Evolutionary conservation across 2,797 vertebrate species (phyloP).

Genomic region (Rhabdophis nuchalis): DNA sequence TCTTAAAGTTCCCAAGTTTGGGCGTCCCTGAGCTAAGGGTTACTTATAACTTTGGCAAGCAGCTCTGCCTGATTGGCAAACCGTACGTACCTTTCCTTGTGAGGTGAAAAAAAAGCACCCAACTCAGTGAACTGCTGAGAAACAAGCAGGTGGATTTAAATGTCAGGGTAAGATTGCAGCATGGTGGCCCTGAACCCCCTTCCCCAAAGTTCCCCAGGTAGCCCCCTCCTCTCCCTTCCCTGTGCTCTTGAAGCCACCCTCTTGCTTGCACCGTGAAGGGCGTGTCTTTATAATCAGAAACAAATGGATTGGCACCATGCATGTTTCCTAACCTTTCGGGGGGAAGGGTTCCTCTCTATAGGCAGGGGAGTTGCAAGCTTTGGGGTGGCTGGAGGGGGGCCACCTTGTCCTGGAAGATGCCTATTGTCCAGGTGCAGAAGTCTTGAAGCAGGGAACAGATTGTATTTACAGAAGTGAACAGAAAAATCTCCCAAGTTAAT

Average conservation of each 20-base stretch:
- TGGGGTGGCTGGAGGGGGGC: not conserved
- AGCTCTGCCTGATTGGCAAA: not conserved
- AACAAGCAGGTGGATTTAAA: slow-evolving; percentile 5
- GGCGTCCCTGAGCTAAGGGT: not conserved
- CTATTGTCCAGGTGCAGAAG: not conserved
- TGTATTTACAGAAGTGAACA: not conserved
- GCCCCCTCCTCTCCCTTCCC: not conserved
- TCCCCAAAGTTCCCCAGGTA: not conserved
- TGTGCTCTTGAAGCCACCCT: not conserved
- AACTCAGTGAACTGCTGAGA: not conserved
- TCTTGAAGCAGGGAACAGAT: not conserved
- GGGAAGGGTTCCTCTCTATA: not conserved
- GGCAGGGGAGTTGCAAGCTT: not conserved
- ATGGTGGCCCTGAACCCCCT: not conserved
- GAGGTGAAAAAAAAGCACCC: not conserved
- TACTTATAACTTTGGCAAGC: not conserved
- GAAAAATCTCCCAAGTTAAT: not conserved
- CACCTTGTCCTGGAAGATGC: not conserved
- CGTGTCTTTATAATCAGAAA: not conserved
- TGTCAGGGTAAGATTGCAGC: not conserved
- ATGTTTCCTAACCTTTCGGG: not conserved
- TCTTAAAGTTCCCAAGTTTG: too few relatives aligned
- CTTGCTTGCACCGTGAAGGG: not conserved
- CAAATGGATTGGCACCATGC: not conserved
- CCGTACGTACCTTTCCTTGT: not conserved